Base-by-base conservation (phyloP, 92 coral and sea anemone species). In the Umimayanthus chanpuru region DNA sequence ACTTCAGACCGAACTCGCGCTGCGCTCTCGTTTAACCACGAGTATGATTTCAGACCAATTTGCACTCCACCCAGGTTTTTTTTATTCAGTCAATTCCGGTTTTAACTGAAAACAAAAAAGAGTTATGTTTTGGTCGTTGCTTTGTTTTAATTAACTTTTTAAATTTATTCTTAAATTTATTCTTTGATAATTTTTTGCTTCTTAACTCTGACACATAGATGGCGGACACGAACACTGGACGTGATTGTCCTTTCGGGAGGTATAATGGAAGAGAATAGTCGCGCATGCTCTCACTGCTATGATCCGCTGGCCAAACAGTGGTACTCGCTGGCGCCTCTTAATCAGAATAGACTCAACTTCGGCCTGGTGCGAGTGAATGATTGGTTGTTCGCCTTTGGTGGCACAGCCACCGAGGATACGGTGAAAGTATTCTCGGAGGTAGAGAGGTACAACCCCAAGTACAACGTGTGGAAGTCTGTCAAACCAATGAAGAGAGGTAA, bases 191-290 rank as follows among this genome's bases (percentile, higher is more conserved):
- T 56, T 56, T 16, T 40, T 39, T 74, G 68, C 36, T 15, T 56
- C 58, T 55, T 21, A 10, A 30, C 14, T 76, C 39, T 5, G 39
- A 4, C 49, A 38, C 68, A 1, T 61, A 96, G 99, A 85, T 96
- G 99, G 99, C 90, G 93, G 76, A 95, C 96, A 26, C 92, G 92
- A 73, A 85, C 92, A 44, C 86, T 88, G 78, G 94, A 93, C 74
- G 93, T 86, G 49, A 90, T 96, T 47, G 81, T 91, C 0, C 76
- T 96, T 11, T 91, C 92, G 43, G 99, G 99, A 9, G 99, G 99
- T 11, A 74, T 91, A 80, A 92, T 86, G 73, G 96, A 95, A 85
- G 89, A 88, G 86, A 90, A 77, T 38, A 90, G 49, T 18, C 92
- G 88, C 53, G 82, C 92, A 5, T 92, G 94, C 79, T 91, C 93